phyloP scores from a whole-genome alignment of 2,888 invertebrate genomes.

The Drosophila buzzatii region DNA sequence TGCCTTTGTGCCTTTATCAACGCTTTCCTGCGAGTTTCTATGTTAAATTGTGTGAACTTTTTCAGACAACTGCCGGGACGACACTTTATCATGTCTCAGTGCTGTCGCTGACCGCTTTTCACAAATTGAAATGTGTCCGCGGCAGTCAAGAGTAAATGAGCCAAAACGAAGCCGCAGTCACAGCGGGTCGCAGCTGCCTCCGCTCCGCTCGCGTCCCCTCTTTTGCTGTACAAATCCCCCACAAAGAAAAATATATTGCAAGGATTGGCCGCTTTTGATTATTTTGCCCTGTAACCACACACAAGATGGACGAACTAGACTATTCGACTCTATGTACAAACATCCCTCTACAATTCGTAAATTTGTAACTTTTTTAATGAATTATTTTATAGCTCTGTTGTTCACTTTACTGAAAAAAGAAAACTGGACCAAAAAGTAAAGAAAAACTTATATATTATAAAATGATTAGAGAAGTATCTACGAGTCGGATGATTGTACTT shows the following conservation, averaged over 20 bases:
- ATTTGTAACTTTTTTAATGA: neutral
- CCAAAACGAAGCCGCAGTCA: constrained; percentile 57
- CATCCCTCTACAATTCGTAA: neutral
- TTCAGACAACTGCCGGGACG: constrained; percentile 36
- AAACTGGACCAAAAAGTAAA: no score
- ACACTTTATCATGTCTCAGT: constrained; percentile 76
- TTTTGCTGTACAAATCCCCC: constrained; percentile 26
- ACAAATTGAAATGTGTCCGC: constrained; percentile 77
- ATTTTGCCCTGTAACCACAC: constrained; percentile 1
- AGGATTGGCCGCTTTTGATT: constrained; percentile 45
- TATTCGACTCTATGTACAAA: neutral
- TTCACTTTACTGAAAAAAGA: neutral
- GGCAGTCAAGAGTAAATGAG: constrained; percentile 75
- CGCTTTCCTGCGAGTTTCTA: constrained; percentile 34
- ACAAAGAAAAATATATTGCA: constrained; percentile 18
- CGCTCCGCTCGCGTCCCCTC: neutral
- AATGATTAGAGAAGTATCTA: neutral
- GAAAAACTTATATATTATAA: no score
- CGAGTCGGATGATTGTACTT: neutral
- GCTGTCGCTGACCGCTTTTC: constrained; percentile 63
- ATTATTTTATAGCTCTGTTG: neutral
- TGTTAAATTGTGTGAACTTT: constrained; percentile 64
- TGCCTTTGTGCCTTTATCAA: constrained; percentile 54
- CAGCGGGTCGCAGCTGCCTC: constrained; percentile 45
- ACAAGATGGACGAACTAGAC: neutral